Evolutionary conservation across 2,888 invertebrate species (phyloP), one percentile per base, ranked within the genome.

Genomic region (Watsonalla cultraria): DNA sequence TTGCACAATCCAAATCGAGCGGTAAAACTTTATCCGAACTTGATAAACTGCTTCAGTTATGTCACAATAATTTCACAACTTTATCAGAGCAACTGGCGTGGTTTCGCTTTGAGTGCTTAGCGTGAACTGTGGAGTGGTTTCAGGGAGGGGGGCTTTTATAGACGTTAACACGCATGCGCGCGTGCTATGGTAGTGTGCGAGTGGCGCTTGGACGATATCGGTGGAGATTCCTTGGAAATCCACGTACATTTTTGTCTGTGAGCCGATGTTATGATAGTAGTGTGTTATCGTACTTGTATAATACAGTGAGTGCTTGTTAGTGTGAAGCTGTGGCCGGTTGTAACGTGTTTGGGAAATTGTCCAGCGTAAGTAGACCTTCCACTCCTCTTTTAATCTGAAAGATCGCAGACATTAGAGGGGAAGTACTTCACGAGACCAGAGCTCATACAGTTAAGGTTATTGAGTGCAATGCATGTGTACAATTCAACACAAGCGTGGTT

Each of bases 21-120:
- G 60, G 58, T 68, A 70, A 59, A 68, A 76, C 64, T 67, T 70
- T 72, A 56, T 66, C 62, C 66, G 59, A 59, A 52, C 45, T 60
- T 54, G 56, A 52, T 49, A 37, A 54, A 65, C 64, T 67, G 69
- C 55, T 63, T 68, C 2, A 68, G 64, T 76, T 81, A 82, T 90
- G 89, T 87, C 89, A 86, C 88, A 89, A 90, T 74, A 70, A 87
- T 89, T 88, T 86, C 87, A 86, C 82, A 84, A 85, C 66, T 80
- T 79, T 59, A 61, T 62, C 58, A 64, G 55, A 56, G 57, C 61
- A 70, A 76, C 72, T 55, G 64, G 69, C 88, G 85, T 83, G 64
- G 54, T 63, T 0, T 72, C 57, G 60, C 78, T 75, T 62, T 58
- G 69, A 78, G 62, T 57, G 70, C 60, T 76, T 62, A 60, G 60